Percentiles rank a stretch among this genome's conserved stretches.
phyloP scores from a whole-genome alignment of 1,140 invertebrate genomes.

The Macrosteles quadrilineatus region DNA sequence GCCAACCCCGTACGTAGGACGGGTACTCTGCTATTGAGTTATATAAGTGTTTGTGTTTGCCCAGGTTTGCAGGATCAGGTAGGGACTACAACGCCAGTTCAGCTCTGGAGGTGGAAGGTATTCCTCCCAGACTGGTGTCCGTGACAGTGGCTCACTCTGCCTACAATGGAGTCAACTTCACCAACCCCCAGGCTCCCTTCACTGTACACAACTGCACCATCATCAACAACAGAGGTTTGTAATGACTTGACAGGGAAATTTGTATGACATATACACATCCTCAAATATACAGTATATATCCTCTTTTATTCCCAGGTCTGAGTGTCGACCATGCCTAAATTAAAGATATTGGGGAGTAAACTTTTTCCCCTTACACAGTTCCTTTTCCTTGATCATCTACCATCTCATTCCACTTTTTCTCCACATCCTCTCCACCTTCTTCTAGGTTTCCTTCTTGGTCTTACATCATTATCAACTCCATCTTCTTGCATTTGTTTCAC shows the following conservation, averaged over 20 bases:
- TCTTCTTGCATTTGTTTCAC: no score
- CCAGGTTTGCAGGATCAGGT: conserved; percentile 78
- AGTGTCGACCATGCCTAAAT: not conserved
- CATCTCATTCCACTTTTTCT: no score
- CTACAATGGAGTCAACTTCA: conserved; percentile 90
- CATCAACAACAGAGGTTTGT: conserved; percentile 74
- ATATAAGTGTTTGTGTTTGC: no score
- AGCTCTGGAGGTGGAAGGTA: conserved; percentile 82
- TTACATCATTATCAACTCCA: no score
- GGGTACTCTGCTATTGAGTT: no score
- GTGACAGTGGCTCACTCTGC: conserved; percentile 82
- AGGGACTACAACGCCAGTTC: conserved; percentile 79
- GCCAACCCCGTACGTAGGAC: no score
- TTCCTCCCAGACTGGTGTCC: conserved; percentile 80
- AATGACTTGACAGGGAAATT: no score
- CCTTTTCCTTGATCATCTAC: no score
- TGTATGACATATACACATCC: conserved; percentile 11
- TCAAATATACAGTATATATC: not conserved
- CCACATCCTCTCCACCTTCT: no score
- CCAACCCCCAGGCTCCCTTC: conserved; percentile 78
- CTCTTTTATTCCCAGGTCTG: not conserved
- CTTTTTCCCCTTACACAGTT: no score
- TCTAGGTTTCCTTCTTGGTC: no score
- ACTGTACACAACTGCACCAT: conserved; percentile 79
- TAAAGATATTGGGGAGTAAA: not conserved